Evolutionary conservation across 2,797 vertebrate species (phyloP).

Genomic region (Malacoctenus gilli): DNA sequence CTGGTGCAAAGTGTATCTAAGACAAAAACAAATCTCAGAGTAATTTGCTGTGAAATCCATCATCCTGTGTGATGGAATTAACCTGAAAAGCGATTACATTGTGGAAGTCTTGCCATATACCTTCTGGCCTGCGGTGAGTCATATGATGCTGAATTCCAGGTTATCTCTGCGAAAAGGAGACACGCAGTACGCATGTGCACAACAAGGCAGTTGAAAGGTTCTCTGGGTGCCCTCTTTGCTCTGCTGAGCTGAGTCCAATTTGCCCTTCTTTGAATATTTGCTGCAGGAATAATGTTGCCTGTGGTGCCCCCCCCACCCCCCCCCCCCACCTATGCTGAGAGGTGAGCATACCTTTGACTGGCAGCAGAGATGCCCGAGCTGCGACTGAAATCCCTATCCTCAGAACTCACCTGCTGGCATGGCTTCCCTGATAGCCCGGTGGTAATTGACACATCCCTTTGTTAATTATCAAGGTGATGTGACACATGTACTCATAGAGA

Average conservation of each 20-base stretch:
- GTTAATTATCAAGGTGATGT: slow-evolving; percentile 76
- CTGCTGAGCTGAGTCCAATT: slow-evolving; percentile 72
- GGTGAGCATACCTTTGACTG: slow-evolving; percentile 58
- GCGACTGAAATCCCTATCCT: slow-evolving; percentile 44
- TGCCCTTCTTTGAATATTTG: slow-evolving; percentile 72
- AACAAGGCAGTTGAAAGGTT: slow-evolving; percentile 31
- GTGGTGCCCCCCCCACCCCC: slow-evolving; percentile 21
- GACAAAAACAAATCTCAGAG: slow-evolving; percentile 31
- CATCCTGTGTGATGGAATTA: slow-evolving; percentile 15
- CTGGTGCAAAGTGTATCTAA: slow-evolving; percentile 16
- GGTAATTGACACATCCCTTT: slow-evolving; percentile 77
- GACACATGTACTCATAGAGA: slow-evolving; percentile 74
- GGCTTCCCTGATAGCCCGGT: slow-evolving; percentile 58
- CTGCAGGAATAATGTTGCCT: slow-evolving; percentile 50
- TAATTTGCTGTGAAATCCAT: slow-evolving; percentile 34
- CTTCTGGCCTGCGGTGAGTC: slow-evolving; percentile 24
- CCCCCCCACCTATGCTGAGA: slow-evolving; percentile 23
- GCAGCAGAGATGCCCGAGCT: slow-evolving; percentile 35
- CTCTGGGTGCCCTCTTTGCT: slow-evolving; percentile 62
- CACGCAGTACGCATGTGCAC: slow-evolving; percentile 49
- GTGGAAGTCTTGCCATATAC: slow-evolving; percentile 12
- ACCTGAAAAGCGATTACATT: slow-evolving; percentile 29
- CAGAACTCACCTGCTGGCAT: slow-evolving; percentile 59
- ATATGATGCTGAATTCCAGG: slow-evolving; percentile 38
- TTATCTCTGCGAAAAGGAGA: slow-evolving; percentile 44